phyloP scores from a whole-genome alignment of 1,140 invertebrate species.

The Paraescarpia echinospica region DNA sequence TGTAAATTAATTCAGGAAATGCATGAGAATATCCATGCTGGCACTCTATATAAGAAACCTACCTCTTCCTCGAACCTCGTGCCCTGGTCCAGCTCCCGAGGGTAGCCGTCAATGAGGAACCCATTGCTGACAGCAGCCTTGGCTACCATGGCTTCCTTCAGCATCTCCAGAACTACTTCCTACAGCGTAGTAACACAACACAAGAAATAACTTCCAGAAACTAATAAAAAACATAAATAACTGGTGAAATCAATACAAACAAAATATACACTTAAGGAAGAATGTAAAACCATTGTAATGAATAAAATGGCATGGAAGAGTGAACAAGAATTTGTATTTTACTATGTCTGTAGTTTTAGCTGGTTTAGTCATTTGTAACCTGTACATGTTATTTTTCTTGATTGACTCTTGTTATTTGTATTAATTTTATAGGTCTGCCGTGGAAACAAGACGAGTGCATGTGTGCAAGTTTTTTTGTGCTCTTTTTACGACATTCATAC shows the following conservation, averaged over 20 bases:
- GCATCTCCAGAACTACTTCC: constrained; percentile 55
- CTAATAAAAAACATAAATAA: too few species aligned
- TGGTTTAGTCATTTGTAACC: too few species aligned
- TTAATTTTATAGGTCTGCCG: too few species aligned
- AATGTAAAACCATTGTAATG: neutral
- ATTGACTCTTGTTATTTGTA: too few species aligned
- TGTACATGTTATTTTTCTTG: too few species aligned
- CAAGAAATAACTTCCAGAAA: constrained; percentile 2
- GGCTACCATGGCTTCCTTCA: constrained; percentile 54
- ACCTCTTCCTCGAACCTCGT: constrained; percentile 83
- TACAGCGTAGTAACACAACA: constrained; percentile 30
- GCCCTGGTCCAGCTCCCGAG: constrained; percentile 81
- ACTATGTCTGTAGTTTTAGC: too few species aligned
- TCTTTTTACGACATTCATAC: too few species aligned
- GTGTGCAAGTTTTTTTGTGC: too few species aligned
- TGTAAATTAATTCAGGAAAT: neutral
- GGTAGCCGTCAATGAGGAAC: constrained; percentile 87
- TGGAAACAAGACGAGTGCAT: too few species aligned
- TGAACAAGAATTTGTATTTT: too few species aligned
- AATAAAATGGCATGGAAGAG: too few species aligned
- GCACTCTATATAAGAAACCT: neutral
- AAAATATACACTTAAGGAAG: constrained; percentile 56
- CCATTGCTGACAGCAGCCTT: constrained; percentile 61
- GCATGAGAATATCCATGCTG: neutral
- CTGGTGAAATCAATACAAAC: too few species aligned